phyloP scores from a whole-genome alignment of 2,113 vertebrate genomes.

The Erythrocercus mccallii region DNA sequence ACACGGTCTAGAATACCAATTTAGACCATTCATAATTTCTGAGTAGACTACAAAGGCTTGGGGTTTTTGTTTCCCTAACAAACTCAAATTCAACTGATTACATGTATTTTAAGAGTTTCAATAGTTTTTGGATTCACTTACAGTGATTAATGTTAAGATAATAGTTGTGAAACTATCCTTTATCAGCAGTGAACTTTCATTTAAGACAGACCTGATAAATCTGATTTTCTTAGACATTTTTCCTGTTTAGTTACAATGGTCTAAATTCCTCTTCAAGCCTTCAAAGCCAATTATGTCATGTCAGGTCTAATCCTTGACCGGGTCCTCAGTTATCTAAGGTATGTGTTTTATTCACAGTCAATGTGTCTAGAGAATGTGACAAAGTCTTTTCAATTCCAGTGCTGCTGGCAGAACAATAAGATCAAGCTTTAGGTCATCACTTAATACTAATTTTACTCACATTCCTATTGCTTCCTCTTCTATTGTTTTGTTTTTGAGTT shows the following conservation, averaged over 20 bases:
- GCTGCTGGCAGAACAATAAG: not conserved
- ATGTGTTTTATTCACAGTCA: not conserved
- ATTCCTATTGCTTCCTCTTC: not conserved
- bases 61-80: not conserved
- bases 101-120: not conserved
- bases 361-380: not conserved
- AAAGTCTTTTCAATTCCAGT: not conserved
- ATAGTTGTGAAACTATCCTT: not conserved
- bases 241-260: not conserved
- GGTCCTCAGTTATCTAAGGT: not conserved
- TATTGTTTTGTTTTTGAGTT: not conserved
- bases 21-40: not conserved
- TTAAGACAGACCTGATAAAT: not conserved
- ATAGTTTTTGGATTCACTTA: not conserved
- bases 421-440: not conserved
- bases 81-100: not conserved
- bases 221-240: not conserved
- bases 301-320: slow-evolving; percentile 18
- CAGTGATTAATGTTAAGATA: not conserved
- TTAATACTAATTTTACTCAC: not conserved
- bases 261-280: not conserved
- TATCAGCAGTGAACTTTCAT: not conserved
- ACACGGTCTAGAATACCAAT: not conserved
- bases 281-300: not conserved
- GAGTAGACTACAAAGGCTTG: not conserved